A percentile compares a stretch with the other conserved stretches of the same genome.
Evolutionary conservation across 37 sponge, comb jelly and placozoan genomes (phyloP).

Genomic region (Chondrilla cf. caribensis): DNA sequence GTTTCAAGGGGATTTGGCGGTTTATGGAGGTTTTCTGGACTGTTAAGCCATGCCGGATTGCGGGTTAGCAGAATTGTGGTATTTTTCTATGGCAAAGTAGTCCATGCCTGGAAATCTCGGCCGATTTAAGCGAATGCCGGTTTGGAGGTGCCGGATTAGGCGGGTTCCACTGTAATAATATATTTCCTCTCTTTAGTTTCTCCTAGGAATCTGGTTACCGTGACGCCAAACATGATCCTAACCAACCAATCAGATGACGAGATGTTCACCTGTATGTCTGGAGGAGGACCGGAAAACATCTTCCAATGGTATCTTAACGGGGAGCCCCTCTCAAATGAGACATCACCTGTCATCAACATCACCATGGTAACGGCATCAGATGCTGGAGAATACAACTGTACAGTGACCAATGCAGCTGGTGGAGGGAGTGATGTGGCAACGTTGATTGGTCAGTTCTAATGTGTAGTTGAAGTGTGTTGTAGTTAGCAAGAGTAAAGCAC

Average conservation of each 20-base stretch:
- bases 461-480: too few species aligned
- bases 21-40: too few species aligned
- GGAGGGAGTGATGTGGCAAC: neutral
- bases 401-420: constrained; percentile 64
- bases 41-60: too few species aligned
- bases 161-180: too few species aligned
- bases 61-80: too few species aligned
- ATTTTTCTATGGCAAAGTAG: too few species aligned
- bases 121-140: too few species aligned
- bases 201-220: neutral
- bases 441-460: constrained; percentile 13
- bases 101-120: too few species aligned
- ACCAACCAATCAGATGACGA: neutral
- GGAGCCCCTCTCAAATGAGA: neutral
- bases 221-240: constrained; percentile 4
- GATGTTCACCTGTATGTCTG: constrained; percentile 37
- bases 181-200: too few species aligned
- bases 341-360: neutral
- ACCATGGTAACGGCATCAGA: neutral
- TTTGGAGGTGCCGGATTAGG: too few species aligned
- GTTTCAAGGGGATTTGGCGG: too few species aligned
- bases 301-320: constrained; percentile 43
- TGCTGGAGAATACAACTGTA: constrained; percentile 68
- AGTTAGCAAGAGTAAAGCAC: too few species aligned
- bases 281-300: constrained; percentile 43